A percentile compares a stretch with the other conserved stretches of the same genome.
These are phyloP conservation scores for Cichladusa arquata DNA, from an alignment of 2,113 vertebrate genomes.

Conservation along the genomic window DNA sequence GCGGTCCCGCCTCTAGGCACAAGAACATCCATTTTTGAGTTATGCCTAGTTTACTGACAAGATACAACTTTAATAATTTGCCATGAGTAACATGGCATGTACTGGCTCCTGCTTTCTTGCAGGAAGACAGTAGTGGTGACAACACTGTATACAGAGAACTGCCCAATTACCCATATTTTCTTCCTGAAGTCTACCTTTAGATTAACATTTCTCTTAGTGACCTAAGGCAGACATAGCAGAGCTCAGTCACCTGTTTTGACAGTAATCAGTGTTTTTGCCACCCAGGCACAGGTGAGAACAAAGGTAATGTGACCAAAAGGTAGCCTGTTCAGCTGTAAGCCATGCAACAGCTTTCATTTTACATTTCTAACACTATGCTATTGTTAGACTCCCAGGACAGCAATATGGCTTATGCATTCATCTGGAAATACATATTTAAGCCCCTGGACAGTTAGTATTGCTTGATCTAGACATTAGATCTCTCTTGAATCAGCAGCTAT, in stretches of 20 bases:
- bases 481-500: constrained; percentile 37
- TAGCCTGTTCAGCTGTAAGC: not conserved
- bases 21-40: not conserved
- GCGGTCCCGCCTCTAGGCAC: constrained; percentile 74
- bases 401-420: constrained; percentile 8
- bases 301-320: not conserved
- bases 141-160: not conserved
- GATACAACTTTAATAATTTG: not conserved
- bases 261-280: not conserved
- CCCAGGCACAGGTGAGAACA: not conserved
- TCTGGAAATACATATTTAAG: constrained; percentile 59
- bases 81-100: not conserved
- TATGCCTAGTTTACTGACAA: not conserved
- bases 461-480: constrained; percentile 32
- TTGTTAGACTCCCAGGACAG: not conserved
- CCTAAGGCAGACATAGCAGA: not conserved
- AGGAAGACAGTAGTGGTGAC: not conserved
- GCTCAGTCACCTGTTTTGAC: not conserved
- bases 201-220: not conserved
- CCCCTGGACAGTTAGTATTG: not conserved
- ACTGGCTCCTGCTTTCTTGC: not conserved
- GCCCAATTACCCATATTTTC: not conserved
- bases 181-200: not conserved
- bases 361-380: not conserved
- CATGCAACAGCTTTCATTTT: not conserved